phyloP scores from a whole-genome alignment of 2,888 invertebrate species.

The Caenorhabditis sinica region DNA sequence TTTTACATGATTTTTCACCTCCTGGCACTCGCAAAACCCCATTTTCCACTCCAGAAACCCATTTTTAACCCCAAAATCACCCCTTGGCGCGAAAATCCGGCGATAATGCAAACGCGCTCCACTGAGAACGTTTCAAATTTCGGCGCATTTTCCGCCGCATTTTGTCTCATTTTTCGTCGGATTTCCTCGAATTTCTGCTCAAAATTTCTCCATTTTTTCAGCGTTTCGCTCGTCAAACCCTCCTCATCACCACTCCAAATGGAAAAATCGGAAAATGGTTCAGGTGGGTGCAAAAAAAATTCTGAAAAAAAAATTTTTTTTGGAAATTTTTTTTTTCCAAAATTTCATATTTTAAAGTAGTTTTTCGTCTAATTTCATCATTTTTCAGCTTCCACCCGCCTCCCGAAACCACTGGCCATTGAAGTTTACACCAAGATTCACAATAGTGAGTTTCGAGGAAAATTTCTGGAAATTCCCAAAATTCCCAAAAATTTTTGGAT shows the following conservation, averaged over 20 bases:
- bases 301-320: neutral
- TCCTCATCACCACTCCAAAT: slow-evolving; percentile 11
- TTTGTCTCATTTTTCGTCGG: neutral
- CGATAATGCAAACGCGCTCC: slow-evolving; percentile 39
- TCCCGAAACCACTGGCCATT: slow-evolving; percentile 48
- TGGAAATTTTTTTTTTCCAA: slow-evolving; percentile 4
- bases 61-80: neutral
- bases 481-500: neutral
- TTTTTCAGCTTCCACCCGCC: slow-evolving; percentile 43
- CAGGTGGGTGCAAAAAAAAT: slow-evolving; percentile 17
- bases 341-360: neutral
- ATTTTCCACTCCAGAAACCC: neutral
- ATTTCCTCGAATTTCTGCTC: slow-evolving; percentile 3
- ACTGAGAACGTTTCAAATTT: neutral
- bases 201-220: slow-evolving; percentile 22
- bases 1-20: too few relatives aligned
- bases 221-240: slow-evolving; percentile 28
- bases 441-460: slow-evolving; percentile 37
- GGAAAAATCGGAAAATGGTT: slow-evolving; percentile 33
- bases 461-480: neutral
- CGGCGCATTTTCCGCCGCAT: slow-evolving; percentile 13
- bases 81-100: neutral
- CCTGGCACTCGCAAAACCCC: too few relatives aligned
- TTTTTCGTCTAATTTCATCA: neutral
- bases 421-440: slow-evolving; percentile 57